A percentile compares a stretch with the other conserved stretches of the same genome.
Conservation (phyloP, 1,140 invertebrate genomes). For the Drosophila insularis region DNA sequence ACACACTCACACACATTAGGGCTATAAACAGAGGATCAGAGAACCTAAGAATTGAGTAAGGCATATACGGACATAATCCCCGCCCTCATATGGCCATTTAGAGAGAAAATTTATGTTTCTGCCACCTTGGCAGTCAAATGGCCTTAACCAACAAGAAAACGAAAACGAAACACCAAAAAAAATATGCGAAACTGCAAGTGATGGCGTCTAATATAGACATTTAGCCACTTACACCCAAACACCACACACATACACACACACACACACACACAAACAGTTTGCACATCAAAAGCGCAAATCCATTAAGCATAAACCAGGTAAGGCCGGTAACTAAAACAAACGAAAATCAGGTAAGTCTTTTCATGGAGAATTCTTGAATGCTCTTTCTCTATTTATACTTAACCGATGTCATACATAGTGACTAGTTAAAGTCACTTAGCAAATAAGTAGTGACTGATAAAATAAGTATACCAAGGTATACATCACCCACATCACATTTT, state of each 20-base stretch:
- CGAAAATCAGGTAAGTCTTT: not conserved
- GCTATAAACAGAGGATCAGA: conserved; percentile 69
- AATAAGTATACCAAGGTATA: too few relatives aligned
- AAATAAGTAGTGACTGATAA: too few relatives aligned
- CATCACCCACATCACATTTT: too few relatives aligned
- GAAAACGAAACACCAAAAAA: conserved; percentile 36
- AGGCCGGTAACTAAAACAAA: conserved; percentile 44
- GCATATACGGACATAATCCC: conserved; percentile 32
- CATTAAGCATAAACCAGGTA: conserved; percentile 65
- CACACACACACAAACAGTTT: conserved; percentile 40
- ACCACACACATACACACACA: conserved; percentile 17
- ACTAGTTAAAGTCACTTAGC: too few relatives aligned
- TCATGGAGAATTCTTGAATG: not conserved
- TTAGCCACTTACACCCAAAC: conserved; percentile 58
- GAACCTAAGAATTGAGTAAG: conserved; percentile 7
- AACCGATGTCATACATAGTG: too few relatives aligned
- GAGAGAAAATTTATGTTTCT: conserved; percentile 63
- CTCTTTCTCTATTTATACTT: not conserved
- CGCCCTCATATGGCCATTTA: conserved; percentile 66
- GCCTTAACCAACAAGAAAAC: conserved; percentile 21
- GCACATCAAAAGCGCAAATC: conserved; percentile 78
- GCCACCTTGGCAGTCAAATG: conserved; percentile 49
- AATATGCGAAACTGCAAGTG: conserved; percentile 62
- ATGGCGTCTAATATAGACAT: conserved; percentile 76
- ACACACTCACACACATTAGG: conserved; percentile 6